These are phyloP conservation scores for Cybosia mesomella DNA, from an alignment of 2,888 invertebrate genomes.

Conservation along the genomic window DNA sequence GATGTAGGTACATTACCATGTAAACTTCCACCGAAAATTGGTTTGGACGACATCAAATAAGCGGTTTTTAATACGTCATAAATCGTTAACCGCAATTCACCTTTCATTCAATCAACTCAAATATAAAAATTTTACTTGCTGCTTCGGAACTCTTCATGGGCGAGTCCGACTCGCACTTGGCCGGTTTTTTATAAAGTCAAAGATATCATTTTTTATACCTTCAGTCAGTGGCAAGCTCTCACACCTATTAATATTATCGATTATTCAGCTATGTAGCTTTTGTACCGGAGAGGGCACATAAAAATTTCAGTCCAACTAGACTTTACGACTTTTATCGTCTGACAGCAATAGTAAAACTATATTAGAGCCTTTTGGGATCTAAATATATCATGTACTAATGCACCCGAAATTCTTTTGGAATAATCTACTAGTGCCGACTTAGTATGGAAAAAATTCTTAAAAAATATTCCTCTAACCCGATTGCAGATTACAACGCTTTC, in stretches of 20 bases:
- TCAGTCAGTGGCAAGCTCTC: background rate
- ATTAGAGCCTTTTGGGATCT: background rate
- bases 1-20: no score
- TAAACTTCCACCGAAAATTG: no score
- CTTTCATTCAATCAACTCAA: no score
- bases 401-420: background rate
- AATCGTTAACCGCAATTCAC: no score
- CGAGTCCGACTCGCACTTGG: no score
- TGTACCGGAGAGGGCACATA: background rate
- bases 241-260: background rate
- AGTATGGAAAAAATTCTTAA: rapidly evolving
- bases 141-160: no score
- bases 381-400: background rate
- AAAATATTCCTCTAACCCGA: background rate
- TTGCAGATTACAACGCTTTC: background rate
- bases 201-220: no score
- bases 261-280: background rate
- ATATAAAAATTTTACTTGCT: no score
- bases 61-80: no score
- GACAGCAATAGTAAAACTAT: conserved; percentile 3
- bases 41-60: no score
- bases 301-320: background rate
- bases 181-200: no score
- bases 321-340: conserved; percentile 5
- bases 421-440: background rate